Evolutionary conservation across 2,797 vertebrate species (phyloP).

Genomic region (Lithobates sylvaticus): DNA sequence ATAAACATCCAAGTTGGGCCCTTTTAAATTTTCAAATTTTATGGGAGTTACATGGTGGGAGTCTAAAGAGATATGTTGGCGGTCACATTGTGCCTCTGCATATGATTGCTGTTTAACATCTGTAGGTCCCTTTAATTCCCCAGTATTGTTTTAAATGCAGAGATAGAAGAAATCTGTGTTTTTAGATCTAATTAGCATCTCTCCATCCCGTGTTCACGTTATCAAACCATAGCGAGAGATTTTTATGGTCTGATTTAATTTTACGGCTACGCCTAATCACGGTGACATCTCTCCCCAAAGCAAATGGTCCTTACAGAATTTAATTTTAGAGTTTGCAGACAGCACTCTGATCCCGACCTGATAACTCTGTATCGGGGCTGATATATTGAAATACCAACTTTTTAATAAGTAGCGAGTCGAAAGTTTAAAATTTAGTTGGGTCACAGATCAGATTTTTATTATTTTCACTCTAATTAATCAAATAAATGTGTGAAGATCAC

Average conservation of each 20-base stretch:
- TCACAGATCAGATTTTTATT: not conserved
- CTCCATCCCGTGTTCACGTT: not conserved
- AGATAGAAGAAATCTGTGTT: not conserved
- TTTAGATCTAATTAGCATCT: constrained; percentile 11
- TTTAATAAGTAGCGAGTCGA: not conserved
- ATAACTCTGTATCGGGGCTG: constrained; percentile 16
- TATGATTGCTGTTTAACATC: not conserved
- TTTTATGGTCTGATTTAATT: constrained; percentile 17
- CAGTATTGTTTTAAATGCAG: not conserved
- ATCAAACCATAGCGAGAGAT: not conserved
- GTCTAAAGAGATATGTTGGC: too few relatives aligned
- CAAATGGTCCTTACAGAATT: constrained; percentile 8
- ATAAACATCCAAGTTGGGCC: too few relatives aligned
- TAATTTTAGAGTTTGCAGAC: constrained; percentile 24
- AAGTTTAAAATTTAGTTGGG: not conserved
- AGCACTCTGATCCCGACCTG: constrained; percentile 7
- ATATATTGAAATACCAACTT: constrained; percentile 12
- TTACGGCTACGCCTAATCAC: constrained; percentile 7
- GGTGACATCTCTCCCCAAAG: constrained; percentile 5
- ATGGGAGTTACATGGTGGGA: too few relatives aligned
- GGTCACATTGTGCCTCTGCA: too few relatives aligned
- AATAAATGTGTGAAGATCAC: not conserved
- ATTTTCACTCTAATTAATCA: not conserved
- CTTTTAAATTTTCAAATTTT: too few relatives aligned
- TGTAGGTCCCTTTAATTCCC: not conserved